Percentiles rank a stretch among this genome's conserved stretches.
phyloP scores from a whole-genome alignment of 2,888 invertebrate species.

The Pseudeuparius sepicola region DNA sequence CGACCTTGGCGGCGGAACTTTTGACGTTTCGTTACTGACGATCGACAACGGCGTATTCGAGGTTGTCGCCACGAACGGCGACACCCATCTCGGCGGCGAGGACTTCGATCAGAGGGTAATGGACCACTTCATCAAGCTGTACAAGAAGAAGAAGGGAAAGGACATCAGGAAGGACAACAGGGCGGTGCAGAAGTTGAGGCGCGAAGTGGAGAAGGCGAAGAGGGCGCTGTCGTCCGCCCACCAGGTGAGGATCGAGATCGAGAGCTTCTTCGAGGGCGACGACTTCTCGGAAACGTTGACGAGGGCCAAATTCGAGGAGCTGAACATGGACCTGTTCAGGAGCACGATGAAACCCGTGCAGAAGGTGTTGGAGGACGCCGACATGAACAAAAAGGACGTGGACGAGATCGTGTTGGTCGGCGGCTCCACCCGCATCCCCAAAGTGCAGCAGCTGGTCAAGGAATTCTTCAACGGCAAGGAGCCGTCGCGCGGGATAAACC shows the following conservation, averaged over 20 bases:
- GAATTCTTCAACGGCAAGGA: conserved; percentile 97
- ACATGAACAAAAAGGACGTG: conserved; percentile 96
- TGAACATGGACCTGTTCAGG: conserved; percentile 71
- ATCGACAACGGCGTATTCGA: conserved; percentile 99
- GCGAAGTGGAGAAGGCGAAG: conserved; percentile 97
- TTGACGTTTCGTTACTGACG: conserved; percentile 95
- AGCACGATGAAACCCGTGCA: conserved; percentile 92
- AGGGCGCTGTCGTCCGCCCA: conserved; percentile 89
- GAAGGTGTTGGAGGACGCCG: conserved; percentile 96
- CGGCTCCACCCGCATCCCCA: conserved; percentile 98
- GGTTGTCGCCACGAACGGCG: conserved; percentile 80
- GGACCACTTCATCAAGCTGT: conserved; percentile 93
- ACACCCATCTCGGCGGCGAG: conserved; percentile 97
- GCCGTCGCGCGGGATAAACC: conserved; percentile 95
- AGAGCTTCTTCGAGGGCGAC: conserved; percentile 95
- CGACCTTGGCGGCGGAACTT: conserved; percentile 98
- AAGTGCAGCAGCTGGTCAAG: conserved; percentile 87
- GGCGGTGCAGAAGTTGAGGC: conserved; percentile 90
- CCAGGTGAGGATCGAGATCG: conserved; percentile 96
- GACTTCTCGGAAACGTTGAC: conserved; percentile 98
- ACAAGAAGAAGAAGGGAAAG: conserved; percentile 98
- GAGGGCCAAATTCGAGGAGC: conserved; percentile 96
- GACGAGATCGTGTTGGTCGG: conserved; percentile 99
- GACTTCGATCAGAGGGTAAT: conserved; percentile 98
- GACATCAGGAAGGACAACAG: conserved; percentile 74